Conservation (phyloP, 2,797 vertebrate species). For the Allobates femoralis region DNA sequence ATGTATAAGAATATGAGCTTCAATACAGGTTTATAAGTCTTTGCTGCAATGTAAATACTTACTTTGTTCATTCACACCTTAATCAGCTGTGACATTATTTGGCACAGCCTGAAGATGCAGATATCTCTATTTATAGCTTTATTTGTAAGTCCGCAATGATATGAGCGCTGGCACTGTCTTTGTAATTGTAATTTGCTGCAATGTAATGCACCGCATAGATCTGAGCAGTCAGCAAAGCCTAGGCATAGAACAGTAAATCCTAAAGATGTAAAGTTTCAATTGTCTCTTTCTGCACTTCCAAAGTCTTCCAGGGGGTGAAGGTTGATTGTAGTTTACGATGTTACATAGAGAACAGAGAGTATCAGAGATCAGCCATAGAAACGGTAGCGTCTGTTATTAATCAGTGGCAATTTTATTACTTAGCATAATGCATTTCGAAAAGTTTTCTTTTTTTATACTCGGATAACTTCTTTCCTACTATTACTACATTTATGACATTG, state of each 20-base stretch:
- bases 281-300: neutral
- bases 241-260: neutral
- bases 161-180: neutral
- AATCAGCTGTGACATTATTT: conserved; percentile 14
- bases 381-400: neutral
- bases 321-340: neutral
- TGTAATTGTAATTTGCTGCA: conserved; percentile 23
- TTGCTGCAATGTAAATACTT: neutral
- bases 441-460: neutral
- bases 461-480: neutral
- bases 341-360: neutral
- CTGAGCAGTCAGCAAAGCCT: conserved; percentile 9
- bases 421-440: neutral
- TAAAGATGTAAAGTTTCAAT: neutral
- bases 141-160: conserved; percentile 3
- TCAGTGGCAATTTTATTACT: neutral
- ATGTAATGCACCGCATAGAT: conserved; percentile 14
- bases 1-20: neutral
- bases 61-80: conserved; percentile 27
- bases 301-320: neutral
- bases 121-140: conserved; percentile 42
- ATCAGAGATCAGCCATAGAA: neutral
- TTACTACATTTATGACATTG: neutral
- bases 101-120: conserved; percentile 39
- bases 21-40: neutral